Percentiles rank a stretch among this genome's conserved stretches.
These are phyloP conservation scores for Cetoscarus ocellatus DNA, from an alignment of 2,797 vertebrate genomes.

Conservation along the genomic window DNA sequence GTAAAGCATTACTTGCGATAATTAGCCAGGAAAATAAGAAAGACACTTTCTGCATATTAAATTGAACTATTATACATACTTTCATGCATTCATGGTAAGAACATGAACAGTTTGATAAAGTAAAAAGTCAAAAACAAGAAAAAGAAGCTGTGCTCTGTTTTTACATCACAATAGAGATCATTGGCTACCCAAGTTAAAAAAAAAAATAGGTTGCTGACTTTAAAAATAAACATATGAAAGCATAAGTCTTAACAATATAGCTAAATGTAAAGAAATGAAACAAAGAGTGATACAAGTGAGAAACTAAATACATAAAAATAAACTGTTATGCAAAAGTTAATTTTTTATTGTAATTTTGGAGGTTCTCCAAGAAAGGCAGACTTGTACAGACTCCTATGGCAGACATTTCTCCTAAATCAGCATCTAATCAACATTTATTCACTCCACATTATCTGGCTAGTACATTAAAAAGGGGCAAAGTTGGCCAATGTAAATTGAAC, in stretches of 20 bases:
- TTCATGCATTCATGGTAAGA: not conserved
- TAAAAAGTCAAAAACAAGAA: not conserved
- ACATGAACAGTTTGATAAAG: not conserved
- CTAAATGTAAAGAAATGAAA: too few relatives aligned
- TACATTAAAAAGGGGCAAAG: slow-evolving; percentile 77
- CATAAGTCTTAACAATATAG: too few relatives aligned
- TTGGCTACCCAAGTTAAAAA: too few relatives aligned
- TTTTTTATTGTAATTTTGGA: not conserved
- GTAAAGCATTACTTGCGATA: slow-evolving; percentile 14
- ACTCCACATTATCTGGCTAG: slow-evolving; percentile 88
- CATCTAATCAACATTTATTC: too few relatives aligned
- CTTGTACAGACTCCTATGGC: slow-evolving; percentile 35
- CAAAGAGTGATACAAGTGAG: too few relatives aligned
- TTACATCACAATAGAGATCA: too few relatives aligned
- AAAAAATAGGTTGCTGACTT: too few relatives aligned
- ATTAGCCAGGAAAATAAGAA: not conserved
- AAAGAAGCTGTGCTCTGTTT: not conserved
- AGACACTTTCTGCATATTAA: slow-evolving; percentile 6
- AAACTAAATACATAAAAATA: too few relatives aligned
- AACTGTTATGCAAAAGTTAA: too few relatives aligned
- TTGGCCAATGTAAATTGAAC: slow-evolving; percentile 50
- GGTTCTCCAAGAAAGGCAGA: slow-evolving; percentile 46
- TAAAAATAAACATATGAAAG: too few relatives aligned
- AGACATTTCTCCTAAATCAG: slow-evolving; percentile 54
- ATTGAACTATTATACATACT: slow-evolving; percentile 8